Evolutionary conservation across 2,113 vertebrate species (phyloP).

Genomic region (Oostethus manadensis): DNA sequence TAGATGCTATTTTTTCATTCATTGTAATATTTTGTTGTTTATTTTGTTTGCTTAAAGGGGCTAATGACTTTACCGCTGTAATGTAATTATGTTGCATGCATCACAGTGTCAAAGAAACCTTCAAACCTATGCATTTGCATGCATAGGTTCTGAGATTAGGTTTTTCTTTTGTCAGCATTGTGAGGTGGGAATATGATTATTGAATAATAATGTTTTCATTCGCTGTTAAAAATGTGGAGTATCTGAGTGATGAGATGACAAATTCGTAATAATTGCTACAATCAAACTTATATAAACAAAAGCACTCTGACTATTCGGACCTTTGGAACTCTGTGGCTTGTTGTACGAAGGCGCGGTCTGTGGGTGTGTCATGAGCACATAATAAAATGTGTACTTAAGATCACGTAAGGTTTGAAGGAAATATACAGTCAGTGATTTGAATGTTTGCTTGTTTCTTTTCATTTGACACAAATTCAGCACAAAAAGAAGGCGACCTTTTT

Average conservation of each 20-base stretch:
- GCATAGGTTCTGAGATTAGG: too few relatives aligned
- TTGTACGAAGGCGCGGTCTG: slow-evolving; percentile 1
- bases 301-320: not conserved
- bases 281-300: not conserved
- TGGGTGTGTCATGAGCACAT: not conserved
- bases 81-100: too few relatives aligned
- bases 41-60: too few relatives aligned
- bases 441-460: slow-evolving; percentile 10
- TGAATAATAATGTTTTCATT: not conserved
- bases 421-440: not conserved
- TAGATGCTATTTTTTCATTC: too few relatives aligned
- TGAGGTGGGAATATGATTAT: not conserved
- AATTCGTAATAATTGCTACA: too few relatives aligned
- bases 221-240: too few relatives aligned
- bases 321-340: not conserved
- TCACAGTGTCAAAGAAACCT: too few relatives aligned
- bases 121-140: too few relatives aligned
- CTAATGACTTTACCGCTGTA: too few relatives aligned
- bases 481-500: slow-evolving; percentile 38
- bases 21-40: too few relatives aligned
- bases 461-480: slow-evolving; percentile 55
- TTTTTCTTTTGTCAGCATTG: too few relatives aligned
- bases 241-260: too few relatives aligned
- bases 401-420: not conserved
- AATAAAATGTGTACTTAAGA: not conserved